phyloP scores from a whole-genome alignment of 53 echinoderm and acorn worm species.

The Henricia sp. region DNA sequence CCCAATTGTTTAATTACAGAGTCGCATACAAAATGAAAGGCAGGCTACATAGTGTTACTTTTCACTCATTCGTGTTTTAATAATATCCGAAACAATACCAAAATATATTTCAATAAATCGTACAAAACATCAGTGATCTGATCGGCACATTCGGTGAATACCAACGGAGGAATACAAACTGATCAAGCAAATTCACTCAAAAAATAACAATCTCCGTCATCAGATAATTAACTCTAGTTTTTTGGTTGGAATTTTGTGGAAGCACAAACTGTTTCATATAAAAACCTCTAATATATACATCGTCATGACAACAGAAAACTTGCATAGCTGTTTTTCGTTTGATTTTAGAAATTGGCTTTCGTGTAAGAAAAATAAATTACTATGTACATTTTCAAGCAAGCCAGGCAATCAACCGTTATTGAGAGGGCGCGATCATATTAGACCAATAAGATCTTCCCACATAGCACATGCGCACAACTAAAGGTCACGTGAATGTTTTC shows the following conservation, averaged over 20 bases:
- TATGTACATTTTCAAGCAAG: constrained; percentile 31
- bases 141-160: constrained; percentile 9
- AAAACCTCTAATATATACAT: constrained; percentile 52
- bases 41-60: background rate
- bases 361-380: constrained; percentile 35
- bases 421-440: too few relatives aligned
- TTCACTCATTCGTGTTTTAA: constrained; percentile 18
- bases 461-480: too few relatives aligned
- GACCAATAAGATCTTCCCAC: too few relatives aligned
- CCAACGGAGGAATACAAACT: constrained; percentile 4
- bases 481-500: too few relatives aligned
- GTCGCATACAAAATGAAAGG: too few relatives aligned
- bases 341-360: background rate
- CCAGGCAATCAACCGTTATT: too few relatives aligned
- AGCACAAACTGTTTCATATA: constrained; percentile 32
- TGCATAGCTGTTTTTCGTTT: constrained; percentile 36
- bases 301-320: constrained; percentile 9
- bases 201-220: background rate
- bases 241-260: constrained; percentile 33
- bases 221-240: background rate
- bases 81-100: constrained; percentile 21
- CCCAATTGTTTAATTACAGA: too few relatives aligned
- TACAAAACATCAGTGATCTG: constrained; percentile 26
- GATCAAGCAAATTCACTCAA: background rate
- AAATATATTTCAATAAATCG: constrained; percentile 54